Conservation (phyloP, 2,113 vertebrate species). For the Centrocercus urophasianus region DNA sequence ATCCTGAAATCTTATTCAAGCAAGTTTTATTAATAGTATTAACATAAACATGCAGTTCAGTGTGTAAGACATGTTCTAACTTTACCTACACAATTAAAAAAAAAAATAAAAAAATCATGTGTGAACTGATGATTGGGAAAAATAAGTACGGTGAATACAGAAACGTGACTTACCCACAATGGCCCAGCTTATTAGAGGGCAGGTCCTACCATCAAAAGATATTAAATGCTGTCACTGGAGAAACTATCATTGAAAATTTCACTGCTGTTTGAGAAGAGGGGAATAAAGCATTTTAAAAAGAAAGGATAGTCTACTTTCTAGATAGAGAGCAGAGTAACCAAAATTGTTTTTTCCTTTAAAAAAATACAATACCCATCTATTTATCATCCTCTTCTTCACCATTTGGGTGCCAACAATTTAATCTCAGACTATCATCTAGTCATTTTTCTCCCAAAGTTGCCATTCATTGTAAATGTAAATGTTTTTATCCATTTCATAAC, state of each 20-base stretch:
- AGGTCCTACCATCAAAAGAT: not conserved
- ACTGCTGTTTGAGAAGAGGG: not conserved
- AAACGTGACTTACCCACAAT: not conserved
- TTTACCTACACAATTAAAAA: not conserved
- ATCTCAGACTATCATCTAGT: not conserved
- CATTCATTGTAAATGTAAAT: not conserved
- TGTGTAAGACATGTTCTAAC: not conserved
- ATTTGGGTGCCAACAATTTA: not conserved
- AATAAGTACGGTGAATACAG: not conserved
- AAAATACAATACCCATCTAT: not conserved
- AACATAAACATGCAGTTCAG: not conserved
- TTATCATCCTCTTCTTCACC: not conserved
- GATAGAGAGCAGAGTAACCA: not conserved
- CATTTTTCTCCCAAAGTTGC: fast-evolving
- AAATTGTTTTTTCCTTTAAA: not conserved
- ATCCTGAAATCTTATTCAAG: slow-evolving; percentile 18
- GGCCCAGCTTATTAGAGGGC: not conserved
- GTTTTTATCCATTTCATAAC: not conserved
- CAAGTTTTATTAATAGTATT: not conserved
- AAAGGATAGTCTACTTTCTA: not conserved
- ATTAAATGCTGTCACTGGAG: slow-evolving; percentile 23
- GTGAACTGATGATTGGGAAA: not conserved
- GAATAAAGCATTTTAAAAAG: not conserved
- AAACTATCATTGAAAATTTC: not conserved
- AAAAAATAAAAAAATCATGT: not conserved